Conservation (phyloP, 2,888 invertebrate genomes). For the Halocaridina rubra region DNA sequence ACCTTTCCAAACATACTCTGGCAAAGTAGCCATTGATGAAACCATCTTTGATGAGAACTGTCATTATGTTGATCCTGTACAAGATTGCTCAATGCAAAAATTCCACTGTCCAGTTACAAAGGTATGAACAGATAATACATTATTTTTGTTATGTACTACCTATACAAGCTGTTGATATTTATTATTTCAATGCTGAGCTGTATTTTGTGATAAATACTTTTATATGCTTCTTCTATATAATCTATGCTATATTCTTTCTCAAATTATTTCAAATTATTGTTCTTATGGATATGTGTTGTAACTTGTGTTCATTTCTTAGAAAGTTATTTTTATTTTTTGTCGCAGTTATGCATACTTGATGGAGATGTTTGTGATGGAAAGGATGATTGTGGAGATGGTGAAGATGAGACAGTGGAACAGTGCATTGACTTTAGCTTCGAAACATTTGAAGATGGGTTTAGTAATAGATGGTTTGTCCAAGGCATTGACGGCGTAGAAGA, state of each 20-base stretch:
- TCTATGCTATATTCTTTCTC: background rate
- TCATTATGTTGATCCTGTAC: constrained; percentile 16
- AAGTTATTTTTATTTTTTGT: background rate
- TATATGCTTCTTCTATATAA: too few relatives aligned
- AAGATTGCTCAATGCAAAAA: background rate
- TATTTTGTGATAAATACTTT: too few relatives aligned
- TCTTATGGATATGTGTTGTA: too few relatives aligned
- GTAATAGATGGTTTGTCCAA: constrained; percentile 34
- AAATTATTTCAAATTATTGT: background rate
- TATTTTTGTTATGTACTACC: too few relatives aligned
- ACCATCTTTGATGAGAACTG: constrained; percentile 11
- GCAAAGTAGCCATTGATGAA: constrained; percentile 43
- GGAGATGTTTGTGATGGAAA: constrained; percentile 35
- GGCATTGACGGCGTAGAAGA: constrained; percentile 21
- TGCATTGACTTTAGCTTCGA: background rate
- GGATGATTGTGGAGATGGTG: constrained; percentile 38
- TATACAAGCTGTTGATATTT: too few relatives aligned
- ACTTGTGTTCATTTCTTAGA: too few relatives aligned
- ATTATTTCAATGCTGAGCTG: too few relatives aligned
- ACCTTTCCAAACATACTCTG: constrained; percentile 4
- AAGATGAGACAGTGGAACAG: constrained; percentile 10
- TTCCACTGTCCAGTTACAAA: constrained; percentile 26
- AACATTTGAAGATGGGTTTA: constrained; percentile 24
- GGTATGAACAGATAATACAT: too few relatives aligned
- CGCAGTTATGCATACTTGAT: constrained; percentile 33